A percentile compares a stretch with the other conserved stretches of the same genome.
Conservation (phyloP, 2,113 vertebrate genomes). For the Poicephalus meyeri region DNA sequence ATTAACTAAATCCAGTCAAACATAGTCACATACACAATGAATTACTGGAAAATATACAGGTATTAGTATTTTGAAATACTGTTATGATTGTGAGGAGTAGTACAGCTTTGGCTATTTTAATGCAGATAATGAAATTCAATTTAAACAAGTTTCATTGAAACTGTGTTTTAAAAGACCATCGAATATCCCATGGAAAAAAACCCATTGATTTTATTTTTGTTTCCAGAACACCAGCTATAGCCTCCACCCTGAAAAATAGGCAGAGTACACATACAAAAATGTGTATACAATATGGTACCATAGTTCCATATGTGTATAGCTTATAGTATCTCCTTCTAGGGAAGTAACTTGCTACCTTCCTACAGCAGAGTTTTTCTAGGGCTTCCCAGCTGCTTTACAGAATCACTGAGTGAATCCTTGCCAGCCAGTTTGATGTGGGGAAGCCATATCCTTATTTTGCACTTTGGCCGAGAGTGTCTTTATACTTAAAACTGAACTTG, state of each 20-base stretch:
- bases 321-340: background rate
- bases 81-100: background rate
- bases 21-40: background rate
- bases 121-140: background rate
- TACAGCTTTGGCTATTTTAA: background rate
- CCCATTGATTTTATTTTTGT: background rate
- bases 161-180: background rate
- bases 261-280: background rate
- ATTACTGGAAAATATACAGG: background rate
- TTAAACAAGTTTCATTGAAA: background rate
- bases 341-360: background rate
- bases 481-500: background rate
- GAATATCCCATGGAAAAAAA: background rate
- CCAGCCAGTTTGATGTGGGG: background rate
- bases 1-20: background rate
- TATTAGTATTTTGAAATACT: background rate
- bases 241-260: background rate
- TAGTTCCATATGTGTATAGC: background rate
- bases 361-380: background rate
- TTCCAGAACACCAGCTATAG: background rate
- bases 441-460: background rate
- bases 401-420: background rate
- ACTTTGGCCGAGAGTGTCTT: background rate
- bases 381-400: background rate
- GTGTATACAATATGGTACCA: background rate